Base-by-base conservation (phyloP, 2,888 invertebrate species). In the Clitarchus hookeri region DNA sequence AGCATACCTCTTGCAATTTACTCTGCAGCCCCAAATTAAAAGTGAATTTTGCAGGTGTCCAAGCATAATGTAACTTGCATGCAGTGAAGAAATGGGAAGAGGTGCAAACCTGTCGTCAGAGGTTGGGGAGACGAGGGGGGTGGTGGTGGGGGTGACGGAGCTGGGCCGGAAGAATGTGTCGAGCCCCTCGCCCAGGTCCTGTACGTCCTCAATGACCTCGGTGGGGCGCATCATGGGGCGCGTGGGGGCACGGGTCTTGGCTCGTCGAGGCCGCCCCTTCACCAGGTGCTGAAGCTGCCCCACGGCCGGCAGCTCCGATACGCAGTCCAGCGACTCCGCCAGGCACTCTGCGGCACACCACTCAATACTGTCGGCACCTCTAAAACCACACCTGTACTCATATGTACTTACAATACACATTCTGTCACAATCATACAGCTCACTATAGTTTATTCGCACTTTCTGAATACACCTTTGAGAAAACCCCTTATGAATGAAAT, bases 181-280 rank as follows among this genome's bases (percentile, higher is more conserved):
- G 86, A 96, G 91, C 19, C 95, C 96, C 90, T 96, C 95, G 36
- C 94, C 94, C 84, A 95, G 92, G 89, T 93, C 93, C 84, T 92
- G 87, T 84, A 88, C 79, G 86, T 85, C 87, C 85, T 87, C 87
- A 78, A 88, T 88, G 65, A 87, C 86, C 78, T 89, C 88, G 80
- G 89, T 92, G 2, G 93, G 92, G 88, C 93, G 91, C 48, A 94
- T 91, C 90, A 94, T 93, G 0, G 97, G 97, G 87, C 97, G 93
- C 0, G 97, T 96, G 0, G 98, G 97, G 0, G 98, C 97, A 89
- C 97, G 94, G 86, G 97, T 98, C 93, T 98, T 98, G 44, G 95
- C 94, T 88, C 98, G 94, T 85, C 90, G 90, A 2, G 93, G 92
- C 27, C 88, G 84, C 3, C 88, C 88, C 84, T 98, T 98, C 87